phyloP scores from a whole-genome alignment of 2,888 invertebrate species.

The Lissonota sp. region DNA sequence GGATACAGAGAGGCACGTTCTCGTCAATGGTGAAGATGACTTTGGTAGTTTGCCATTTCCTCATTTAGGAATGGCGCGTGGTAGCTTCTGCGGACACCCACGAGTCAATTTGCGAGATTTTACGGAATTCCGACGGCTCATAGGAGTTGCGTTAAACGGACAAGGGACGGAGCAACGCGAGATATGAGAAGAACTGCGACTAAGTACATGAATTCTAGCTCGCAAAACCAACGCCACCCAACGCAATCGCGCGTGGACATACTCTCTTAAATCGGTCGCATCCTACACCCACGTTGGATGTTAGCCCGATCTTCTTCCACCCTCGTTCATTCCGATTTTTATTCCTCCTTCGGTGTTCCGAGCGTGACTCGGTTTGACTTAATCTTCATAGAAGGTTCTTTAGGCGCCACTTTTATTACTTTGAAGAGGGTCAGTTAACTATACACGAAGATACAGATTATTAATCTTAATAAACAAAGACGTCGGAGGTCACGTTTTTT shows the following conservation, averaged over 20 bases:
- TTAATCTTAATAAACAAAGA: neutral
- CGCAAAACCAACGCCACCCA: constrained; percentile 66
- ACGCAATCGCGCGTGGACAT: constrained; percentile 63
- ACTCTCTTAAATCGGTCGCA: constrained; percentile 78
- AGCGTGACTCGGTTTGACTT: constrained; percentile 2
- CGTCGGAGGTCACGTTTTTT: no score
- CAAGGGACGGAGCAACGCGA: constrained; percentile 35
- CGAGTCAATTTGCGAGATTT: constrained; percentile 82
- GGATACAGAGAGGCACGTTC: constrained; percentile 58
- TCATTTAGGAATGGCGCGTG: constrained; percentile 75
- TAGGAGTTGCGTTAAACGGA: constrained; percentile 28
- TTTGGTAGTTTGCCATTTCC: constrained; percentile 81
- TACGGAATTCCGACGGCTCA: constrained; percentile 76
- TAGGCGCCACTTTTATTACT: constrained; percentile 68
- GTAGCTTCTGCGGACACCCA: constrained; percentile 76
- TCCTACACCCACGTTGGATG: constrained; percentile 77
- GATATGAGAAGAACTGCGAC: constrained; percentile 5
- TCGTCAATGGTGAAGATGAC: constrained; percentile 77
- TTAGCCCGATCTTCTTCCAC: constrained; percentile 56
- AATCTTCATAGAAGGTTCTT: constrained; percentile 57
- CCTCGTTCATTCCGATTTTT: constrained; percentile 65
- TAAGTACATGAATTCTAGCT: constrained; percentile 58
- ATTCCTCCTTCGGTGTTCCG: constrained; percentile 48
- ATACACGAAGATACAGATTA: neutral
- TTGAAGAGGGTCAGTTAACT: constrained; percentile 4